A percentile compares a stretch with the other conserved stretches of the same genome.
These are phyloP conservation scores for Dendronephthya gigantea DNA, from an alignment of 64 coral and sea anemone species.

Conservation along the genomic window DNA sequence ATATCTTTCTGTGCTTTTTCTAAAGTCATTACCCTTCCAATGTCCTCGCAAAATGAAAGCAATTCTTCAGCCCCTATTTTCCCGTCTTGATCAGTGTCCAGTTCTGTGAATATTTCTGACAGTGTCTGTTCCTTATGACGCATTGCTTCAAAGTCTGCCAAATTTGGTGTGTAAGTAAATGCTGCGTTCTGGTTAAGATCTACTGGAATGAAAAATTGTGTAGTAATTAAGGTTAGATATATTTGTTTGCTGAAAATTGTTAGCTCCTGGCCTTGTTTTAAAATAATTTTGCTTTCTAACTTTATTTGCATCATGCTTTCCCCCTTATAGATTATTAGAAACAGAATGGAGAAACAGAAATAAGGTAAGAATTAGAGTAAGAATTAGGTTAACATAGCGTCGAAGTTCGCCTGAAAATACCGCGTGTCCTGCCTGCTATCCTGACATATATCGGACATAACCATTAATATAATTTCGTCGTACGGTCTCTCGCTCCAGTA, in stretches of 20 bases:
- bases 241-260: not conserved
- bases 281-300: too few species aligned
- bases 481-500: too few species aligned
- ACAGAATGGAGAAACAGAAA: too few species aligned
- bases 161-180: constrained; percentile 77
- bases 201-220: not conserved
- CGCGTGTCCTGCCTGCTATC: too few species aligned
- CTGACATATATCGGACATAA: too few species aligned
- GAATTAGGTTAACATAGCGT: too few species aligned
- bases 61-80: constrained; percentile 74
- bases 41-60: constrained; percentile 88
- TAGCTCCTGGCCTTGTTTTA: too few species aligned
- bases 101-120: constrained; percentile 76
- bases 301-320: too few species aligned
- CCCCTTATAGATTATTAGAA: too few species aligned
- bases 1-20: constrained; percentile 87
- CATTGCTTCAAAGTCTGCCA: constrained; percentile 97
- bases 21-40: constrained; percentile 66
- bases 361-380: too few species aligned
- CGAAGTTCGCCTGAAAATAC: too few species aligned
- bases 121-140: constrained; percentile 86
- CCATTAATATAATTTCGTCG: too few species aligned
- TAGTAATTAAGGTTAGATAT: not conserved
- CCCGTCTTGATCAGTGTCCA: constrained; percentile 83
- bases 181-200: constrained; percentile 48